Percentiles rank a stretch among this genome's conserved stretches.
phyloP scores from a whole-genome alignment of 1,140 invertebrate genomes.

The Leptestheria dahalacensis region DNA sequence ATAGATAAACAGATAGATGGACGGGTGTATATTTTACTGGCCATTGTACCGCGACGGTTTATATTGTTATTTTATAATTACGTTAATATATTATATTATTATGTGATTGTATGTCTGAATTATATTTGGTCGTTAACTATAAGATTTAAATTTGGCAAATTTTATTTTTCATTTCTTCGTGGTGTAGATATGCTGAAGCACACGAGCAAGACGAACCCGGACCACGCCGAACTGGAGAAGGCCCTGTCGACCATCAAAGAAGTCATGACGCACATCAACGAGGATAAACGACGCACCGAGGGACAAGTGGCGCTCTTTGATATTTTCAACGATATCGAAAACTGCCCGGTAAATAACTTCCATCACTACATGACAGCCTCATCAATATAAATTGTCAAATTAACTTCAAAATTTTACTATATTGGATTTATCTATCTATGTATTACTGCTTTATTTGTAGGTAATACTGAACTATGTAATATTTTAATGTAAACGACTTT shows the following conservation, averaged over 20 bases:
- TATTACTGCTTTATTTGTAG: constrained; percentile 18
- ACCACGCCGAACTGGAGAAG: constrained; percentile 64
- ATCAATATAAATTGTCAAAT: neutral
- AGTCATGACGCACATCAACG: constrained; percentile 91
- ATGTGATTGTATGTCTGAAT: no score
- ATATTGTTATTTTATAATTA: no score
- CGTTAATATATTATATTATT: no score
- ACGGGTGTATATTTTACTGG: no score
- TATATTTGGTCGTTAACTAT: no score
- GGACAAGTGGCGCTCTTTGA: constrained; percentile 89
- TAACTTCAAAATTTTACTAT: neutral
- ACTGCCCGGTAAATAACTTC: constrained; percentile 84
- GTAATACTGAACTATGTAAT: no score
- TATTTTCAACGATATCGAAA: constrained; percentile 94
- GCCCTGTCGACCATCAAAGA: constrained; percentile 75
- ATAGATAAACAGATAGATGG: no score
- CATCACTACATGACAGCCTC: no score
- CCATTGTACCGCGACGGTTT: no score
- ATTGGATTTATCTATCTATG: neutral
- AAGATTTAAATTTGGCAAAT: no score
- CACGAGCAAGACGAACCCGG: constrained; percentile 67
- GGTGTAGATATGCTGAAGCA: constrained; percentile 75
- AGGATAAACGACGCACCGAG: constrained; percentile 90
- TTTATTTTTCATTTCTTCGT: constrained; percentile 21
- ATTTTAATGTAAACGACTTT: neutral